These are phyloP conservation scores for Nomada ferruginata DNA, from an alignment of 2,888 invertebrate species.

Conservation along the genomic window DNA sequence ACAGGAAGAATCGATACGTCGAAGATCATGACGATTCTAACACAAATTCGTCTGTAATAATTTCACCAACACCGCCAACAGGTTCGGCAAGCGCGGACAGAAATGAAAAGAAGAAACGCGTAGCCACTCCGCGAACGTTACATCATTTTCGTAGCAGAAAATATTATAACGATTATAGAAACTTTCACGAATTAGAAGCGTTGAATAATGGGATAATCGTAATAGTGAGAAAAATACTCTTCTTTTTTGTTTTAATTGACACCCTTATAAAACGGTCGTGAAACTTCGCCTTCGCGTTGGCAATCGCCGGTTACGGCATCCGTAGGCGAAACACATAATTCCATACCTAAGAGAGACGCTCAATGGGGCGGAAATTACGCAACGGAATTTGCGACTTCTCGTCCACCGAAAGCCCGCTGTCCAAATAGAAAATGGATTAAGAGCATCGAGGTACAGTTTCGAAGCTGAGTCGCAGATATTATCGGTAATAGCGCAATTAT, in stretches of 20 bases:
- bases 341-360: conserved; percentile 57
- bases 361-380: conserved; percentile 74
- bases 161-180: background rate
- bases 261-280: background rate
- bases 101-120: too few species aligned
- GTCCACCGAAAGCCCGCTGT: conserved; percentile 78
- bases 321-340: conserved; percentile 70
- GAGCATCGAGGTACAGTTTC: conserved; percentile 78
- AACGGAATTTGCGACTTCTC: conserved; percentile 75
- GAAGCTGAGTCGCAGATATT: conserved; percentile 82
- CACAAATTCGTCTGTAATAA: background rate
- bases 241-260: background rate
- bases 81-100: too few species aligned
- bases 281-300: conserved; percentile 26
- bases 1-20: conserved; percentile 68
- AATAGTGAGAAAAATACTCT: background rate
- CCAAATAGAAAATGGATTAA: conserved; percentile 83
- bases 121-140: too few species aligned
- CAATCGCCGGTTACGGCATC: conserved; percentile 37
- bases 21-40: conserved; percentile 24
- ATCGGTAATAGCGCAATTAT: conserved; percentile 84
- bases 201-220: background rate
- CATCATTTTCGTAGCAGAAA: background rate
- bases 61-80: background rate
- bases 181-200: too few species aligned